These are phyloP conservation scores for Pyrrhosoma nymphula DNA, from an alignment of 2,888 invertebrate species.

Conservation along the genomic window DNA sequence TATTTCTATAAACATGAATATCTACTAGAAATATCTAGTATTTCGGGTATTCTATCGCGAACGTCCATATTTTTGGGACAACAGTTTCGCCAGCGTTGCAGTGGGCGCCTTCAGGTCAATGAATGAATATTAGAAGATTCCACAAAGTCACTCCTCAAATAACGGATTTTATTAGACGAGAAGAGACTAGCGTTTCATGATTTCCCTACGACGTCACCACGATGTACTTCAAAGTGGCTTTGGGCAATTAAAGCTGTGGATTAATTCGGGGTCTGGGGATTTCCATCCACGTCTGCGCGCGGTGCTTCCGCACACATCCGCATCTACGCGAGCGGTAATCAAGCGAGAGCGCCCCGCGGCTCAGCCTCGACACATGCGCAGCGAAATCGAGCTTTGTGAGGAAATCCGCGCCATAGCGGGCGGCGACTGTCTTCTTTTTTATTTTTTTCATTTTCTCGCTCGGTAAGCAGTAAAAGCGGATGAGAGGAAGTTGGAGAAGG, in stretches of 20 bases:
- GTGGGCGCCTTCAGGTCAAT: too few species aligned
- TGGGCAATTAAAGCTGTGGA: not conserved
- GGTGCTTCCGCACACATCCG: not conserved
- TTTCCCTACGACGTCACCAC: too few species aligned
- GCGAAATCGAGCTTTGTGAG: not conserved
- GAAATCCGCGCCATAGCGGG: slow-evolving; percentile 9
- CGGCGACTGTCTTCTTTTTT: not conserved
- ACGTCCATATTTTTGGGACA: too few species aligned
- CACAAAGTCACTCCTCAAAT: too few species aligned
- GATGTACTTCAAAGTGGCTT: too few species aligned
- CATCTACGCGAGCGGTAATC: not conserved
- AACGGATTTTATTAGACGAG: too few species aligned
- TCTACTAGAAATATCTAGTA: too few species aligned
- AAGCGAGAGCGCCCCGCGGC: not conserved
- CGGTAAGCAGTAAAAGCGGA: not conserved
- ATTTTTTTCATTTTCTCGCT: not conserved
- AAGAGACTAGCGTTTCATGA: too few species aligned
- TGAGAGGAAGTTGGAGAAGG: not conserved
- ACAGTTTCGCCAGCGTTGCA: too few species aligned
- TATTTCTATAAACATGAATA: too few species aligned
- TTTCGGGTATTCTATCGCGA: too few species aligned
- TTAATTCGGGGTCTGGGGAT: not conserved
- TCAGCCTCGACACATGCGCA: not conserved
- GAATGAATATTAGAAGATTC: too few species aligned
- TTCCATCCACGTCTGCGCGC: not conserved